phyloP scores from a whole-genome alignment of 1,140 invertebrate genomes.

The Papilio polyxenes region DNA sequence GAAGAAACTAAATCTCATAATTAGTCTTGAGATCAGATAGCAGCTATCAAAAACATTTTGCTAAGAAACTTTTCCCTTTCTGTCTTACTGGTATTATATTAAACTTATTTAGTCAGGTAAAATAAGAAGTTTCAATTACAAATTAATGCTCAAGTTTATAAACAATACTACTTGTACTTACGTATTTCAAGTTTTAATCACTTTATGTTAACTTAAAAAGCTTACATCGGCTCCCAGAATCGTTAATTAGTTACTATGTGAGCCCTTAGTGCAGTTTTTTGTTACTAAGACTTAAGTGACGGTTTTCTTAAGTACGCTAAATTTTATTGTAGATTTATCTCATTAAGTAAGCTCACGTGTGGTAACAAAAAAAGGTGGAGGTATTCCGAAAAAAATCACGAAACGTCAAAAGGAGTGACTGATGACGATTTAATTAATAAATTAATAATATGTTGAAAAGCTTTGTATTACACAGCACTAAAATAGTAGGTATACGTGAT shows the following conservation, averaged over 20 bases:
- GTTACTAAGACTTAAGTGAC: background rate
- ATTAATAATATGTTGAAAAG: too few species aligned
- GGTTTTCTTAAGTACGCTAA: too few species aligned
- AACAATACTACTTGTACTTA: background rate
- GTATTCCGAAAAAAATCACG: too few species aligned
- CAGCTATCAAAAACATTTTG: constrained; percentile 13
- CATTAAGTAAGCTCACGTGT: too few species aligned
- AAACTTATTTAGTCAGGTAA: background rate
- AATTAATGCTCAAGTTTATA: background rate
- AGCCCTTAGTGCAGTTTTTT: background rate
- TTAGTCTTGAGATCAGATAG: background rate
- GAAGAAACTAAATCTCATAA: constrained; percentile 14
- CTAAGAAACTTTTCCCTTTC: background rate
- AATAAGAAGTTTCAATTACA: background rate
- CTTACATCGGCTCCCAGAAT: background rate
- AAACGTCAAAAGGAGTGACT: too few species aligned
- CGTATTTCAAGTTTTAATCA: background rate
- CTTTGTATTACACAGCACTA: too few species aligned
- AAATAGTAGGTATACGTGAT: too few species aligned
- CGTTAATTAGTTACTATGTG: too few species aligned
- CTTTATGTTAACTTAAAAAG: background rate
- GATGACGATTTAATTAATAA: too few species aligned
- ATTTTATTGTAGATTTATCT: too few species aligned
- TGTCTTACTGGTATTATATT: background rate
- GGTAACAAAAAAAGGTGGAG: too few species aligned